Base-by-base conservation (phyloP, 2,113 vertebrate species). In the Prionailurus viverrinus region DNA sequence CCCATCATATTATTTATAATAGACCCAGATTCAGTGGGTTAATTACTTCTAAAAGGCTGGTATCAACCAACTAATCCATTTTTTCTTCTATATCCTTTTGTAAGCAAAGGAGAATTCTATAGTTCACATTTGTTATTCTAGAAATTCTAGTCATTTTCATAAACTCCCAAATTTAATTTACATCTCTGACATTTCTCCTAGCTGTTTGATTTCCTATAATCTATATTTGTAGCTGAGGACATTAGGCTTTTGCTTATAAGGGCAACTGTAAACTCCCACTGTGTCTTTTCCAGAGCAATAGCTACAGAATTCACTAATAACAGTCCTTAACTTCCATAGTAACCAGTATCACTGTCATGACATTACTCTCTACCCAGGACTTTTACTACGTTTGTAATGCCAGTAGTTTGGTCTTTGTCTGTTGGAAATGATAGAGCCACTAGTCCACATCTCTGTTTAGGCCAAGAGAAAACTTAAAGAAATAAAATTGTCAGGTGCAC, bases 81-180 rank as follows among this genome's bases (percentile, higher is more conserved):
- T 65, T 68, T 79, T 88, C 6, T 94, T 36, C 18, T 76, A 55
- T n/a, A 16, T 79, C 15, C 13, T 41, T 68, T 69, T 76, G 53
- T 55, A 82, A 78, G 39, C 41, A 80, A 85, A 93, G 16, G 21
- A 25, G 7, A 73, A 66, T 55, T 79, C 33, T 39, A 36, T 79
- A n/a, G 5, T 7, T 2, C 4, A 15, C 65, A 36, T 73, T 69
- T 89, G 6, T 81, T 89, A 81, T 65, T 71, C 3, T 31, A 84
- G 14, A 81, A 45, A 79, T 87, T 87, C 21, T 80, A 51, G 31
- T 90, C 25, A 2, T n/a, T 94, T 83, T 48, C n/a, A 55, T n/a
- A 65, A 81, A 41, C 61, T 95, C 19, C n/a, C 23, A 55, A 81
- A 89, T 92, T 84, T 61, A 92, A 29, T 85, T 78, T 82, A 66